Base-by-base conservation (phyloP, 1,140 invertebrate species). In the Sweltsa coloradensis region DNA sequence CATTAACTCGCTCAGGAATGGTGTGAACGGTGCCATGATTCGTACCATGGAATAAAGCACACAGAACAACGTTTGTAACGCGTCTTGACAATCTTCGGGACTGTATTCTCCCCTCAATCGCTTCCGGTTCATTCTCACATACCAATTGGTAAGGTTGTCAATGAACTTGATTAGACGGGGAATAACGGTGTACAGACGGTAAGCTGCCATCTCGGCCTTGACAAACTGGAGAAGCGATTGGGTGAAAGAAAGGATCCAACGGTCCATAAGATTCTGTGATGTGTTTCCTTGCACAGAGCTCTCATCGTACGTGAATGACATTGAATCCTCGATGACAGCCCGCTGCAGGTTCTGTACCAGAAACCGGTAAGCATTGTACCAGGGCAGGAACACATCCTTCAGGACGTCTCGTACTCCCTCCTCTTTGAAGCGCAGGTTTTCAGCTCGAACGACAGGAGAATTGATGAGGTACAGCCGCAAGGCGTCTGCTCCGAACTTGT, bases 331-430 rank as follows among this genome's bases (percentile, higher is more conserved):
- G 3, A 18, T 27, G 4, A 14, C 16, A 9, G 34, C 16, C 23
- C 39, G 18, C n/a, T 29, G 21, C 36, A 96, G 76, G 63, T 96
- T 97, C 68, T 97, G 93, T 57, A 95, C 75, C 21, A 99, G 72
- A 60, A 97, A 96, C 46, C 92, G 75, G 64, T 95, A 99, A 2
- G 96, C 94, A 71, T 99, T 99, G 59, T 93, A 98, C 96, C 95
- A 99, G 0, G 97, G 97, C 27, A 99, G 62, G 60, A 99, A 95
- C 0, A 98, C 92, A 64, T 99, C 95, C 67, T 99, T 99, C 7
- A 98, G 77, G 27, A 99, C 76, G 68, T 97, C 92, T 43, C 83
- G 75, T 0, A 99, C 95, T 18, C 93, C 96, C 61, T 97, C 91
- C 66, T 99, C 94, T 61, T 95, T 95, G 64, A 99, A 99, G 42